These are phyloP conservation scores for Pangasius larnaudii DNA, from an alignment of 2,797 vertebrate species.

Conservation along the genomic window DNA sequence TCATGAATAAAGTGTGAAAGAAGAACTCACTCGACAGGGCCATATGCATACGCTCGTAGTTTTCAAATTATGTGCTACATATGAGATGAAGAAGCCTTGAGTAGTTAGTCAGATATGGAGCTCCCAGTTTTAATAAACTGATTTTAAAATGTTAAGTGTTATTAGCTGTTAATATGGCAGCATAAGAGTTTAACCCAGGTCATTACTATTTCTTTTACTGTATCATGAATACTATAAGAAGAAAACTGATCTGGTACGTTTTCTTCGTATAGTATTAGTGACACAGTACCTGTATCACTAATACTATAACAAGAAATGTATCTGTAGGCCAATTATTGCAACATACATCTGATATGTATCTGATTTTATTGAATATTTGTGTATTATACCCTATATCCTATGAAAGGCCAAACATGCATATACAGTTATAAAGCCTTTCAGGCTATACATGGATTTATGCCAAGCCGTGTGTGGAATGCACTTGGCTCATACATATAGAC, in stretches of 20 bases:
- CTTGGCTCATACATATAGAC: neutral
- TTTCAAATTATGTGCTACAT: neutral
- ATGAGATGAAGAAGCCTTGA: neutral
- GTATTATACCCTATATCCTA: neutral
- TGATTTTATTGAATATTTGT: neutral
- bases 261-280: no score
- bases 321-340: neutral
- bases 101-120: neutral
- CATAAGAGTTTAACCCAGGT: neutral
- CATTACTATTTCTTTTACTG: neutral
- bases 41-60: neutral
- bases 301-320: neutral
- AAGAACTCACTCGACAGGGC: neutral
- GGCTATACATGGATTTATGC: neutral
- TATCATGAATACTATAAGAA: neutral
- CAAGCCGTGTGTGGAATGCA: neutral
- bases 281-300: no score
- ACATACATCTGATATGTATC: neutral
- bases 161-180: neutral
- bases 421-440: neutral
- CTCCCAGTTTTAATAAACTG: neutral
- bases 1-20: neutral
- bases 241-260: neutral
- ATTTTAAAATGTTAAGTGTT: neutral
- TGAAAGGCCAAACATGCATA: neutral